Conservation (phyloP, 1,140 invertebrate species). For the Drosophila saltans region DNA sequence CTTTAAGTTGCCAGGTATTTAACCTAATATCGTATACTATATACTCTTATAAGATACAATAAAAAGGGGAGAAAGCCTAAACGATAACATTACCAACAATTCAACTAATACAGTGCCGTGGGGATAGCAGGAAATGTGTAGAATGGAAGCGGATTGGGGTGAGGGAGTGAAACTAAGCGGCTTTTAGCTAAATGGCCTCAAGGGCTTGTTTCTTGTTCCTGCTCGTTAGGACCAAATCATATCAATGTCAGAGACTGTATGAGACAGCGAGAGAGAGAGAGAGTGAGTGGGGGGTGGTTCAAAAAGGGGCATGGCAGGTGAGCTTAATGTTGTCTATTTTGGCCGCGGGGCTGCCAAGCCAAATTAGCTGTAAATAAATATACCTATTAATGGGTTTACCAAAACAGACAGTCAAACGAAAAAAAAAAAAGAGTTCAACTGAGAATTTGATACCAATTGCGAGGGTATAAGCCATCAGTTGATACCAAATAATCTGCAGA, state of each 20-base stretch:
- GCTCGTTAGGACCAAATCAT: slow-evolving; percentile 46
- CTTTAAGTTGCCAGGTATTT: slow-evolving; percentile 92
- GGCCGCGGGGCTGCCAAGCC: slow-evolving; percentile 39
- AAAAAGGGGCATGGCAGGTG: slow-evolving; percentile 12
- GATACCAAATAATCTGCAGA: slow-evolving; percentile 1
- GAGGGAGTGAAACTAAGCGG: slow-evolving; percentile 40
- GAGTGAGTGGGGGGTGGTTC: neutral
- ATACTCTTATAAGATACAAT: neutral
- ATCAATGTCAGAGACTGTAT: slow-evolving; percentile 41
- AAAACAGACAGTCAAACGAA: neutral
- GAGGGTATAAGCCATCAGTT: neutral
- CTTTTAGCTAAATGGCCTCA: slow-evolving; percentile 56
- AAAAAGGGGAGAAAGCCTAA: slow-evolving; percentile 9
- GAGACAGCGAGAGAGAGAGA: slow-evolving; percentile 14
- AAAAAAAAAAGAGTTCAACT: neutral
- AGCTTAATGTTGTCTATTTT: slow-evolving; percentile 55
- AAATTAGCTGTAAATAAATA: slow-evolving; percentile 70
- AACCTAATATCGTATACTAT: slow-evolving; percentile 6
- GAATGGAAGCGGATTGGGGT: neutral
- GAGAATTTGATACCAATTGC: neutral
- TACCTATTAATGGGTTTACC: slow-evolving; percentile 43
- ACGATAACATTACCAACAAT: slow-evolving; percentile 25
- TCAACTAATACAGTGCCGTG: neutral
- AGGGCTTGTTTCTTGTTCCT: slow-evolving; percentile 39
- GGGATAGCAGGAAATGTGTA: neutral